phyloP scores from a whole-genome alignment of 2,888 invertebrate genomes.

The Nomada goodeniana region DNA sequence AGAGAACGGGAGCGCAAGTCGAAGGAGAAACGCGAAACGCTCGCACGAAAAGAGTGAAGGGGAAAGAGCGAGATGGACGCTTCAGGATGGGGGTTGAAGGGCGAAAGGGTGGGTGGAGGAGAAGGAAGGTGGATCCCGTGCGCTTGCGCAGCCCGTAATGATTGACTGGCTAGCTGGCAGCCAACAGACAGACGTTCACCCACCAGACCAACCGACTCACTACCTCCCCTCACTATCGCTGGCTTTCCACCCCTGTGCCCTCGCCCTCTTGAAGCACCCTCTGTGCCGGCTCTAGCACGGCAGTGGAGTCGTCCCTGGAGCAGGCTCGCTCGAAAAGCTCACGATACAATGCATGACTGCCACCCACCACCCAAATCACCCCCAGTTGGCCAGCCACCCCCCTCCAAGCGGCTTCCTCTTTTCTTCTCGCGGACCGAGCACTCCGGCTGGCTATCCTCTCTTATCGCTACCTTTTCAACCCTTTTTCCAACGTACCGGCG shows the following conservation, averaged over 20 bases:
- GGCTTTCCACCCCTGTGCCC: constrained; percentile 56
- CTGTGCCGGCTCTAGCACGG: constrained; percentile 63
- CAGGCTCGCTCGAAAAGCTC: constrained; percentile 75
- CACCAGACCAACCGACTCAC: constrained; percentile 79
- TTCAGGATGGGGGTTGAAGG: constrained; percentile 28
- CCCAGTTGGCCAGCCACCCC: constrained; percentile 45
- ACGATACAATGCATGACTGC: constrained; percentile 75
- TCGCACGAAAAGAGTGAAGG: constrained; percentile 4
- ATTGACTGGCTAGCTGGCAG: constrained; percentile 85
- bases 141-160: constrained; percentile 84
- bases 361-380: constrained; percentile 37
- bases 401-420: constrained; percentile 56
- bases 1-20: background rate
- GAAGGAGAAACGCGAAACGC: constrained; percentile 28
- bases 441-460: constrained; percentile 62
- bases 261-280: constrained; percentile 66
- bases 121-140: constrained; percentile 69
- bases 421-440: constrained; percentile 65
- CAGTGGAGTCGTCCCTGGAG: constrained; percentile 63
- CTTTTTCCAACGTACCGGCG: constrained; percentile 61
- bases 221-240: constrained; percentile 71
- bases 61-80: constrained; percentile 26
- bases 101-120: constrained; percentile 47
- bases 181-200: constrained; percentile 84
- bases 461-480: constrained; percentile 71